phyloP scores from a whole-genome alignment of 2,888 invertebrate genomes.

The Steinernema carpocapsae region DNA sequence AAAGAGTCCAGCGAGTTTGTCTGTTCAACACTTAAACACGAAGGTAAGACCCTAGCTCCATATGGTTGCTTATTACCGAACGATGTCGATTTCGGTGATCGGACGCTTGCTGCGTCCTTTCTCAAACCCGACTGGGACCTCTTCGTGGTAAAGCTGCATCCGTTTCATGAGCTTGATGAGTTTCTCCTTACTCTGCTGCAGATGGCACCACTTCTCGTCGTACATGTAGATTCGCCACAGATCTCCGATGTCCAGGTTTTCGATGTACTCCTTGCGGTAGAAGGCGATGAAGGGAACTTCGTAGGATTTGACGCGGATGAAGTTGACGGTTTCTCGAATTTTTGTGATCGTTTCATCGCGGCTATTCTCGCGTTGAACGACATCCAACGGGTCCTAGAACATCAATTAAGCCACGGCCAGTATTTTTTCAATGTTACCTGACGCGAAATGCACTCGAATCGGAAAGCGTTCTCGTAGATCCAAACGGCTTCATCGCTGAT shows the following conservation, averaged over 20 bases:
- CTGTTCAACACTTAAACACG: constrained; percentile 73
- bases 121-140: constrained; percentile 10
- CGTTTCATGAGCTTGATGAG: constrained; percentile 83
- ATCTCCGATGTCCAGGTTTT: constrained; percentile 83
- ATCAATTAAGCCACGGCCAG: neutral
- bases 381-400: constrained; percentile 20
- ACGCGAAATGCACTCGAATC: constrained; percentile 34
- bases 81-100: constrained; percentile 48
- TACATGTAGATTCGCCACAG: constrained; percentile 96
- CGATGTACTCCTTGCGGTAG: constrained; percentile 94
- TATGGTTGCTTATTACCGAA: constrained; percentile 42
- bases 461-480: constrained; percentile 92
- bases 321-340: constrained; percentile 90
- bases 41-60: neutral
- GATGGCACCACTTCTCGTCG: constrained; percentile 76
- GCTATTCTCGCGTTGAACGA: neutral
- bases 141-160: constrained; percentile 80
- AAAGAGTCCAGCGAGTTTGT: constrained; percentile 88
- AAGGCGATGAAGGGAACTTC: constrained; percentile 99
- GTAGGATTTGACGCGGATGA: constrained; percentile 90
- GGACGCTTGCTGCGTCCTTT: constrained; percentile 43
- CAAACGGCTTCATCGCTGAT: constrained; percentile 92
- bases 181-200: constrained; percentile 68
- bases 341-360: constrained; percentile 74
- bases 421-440: constrained; percentile 30